Evolutionary conservation across 53 echinoderm and acorn worm species (phyloP), one percentile per base, ranked within the genome.

Genomic region (Holothuria scabra): DNA sequence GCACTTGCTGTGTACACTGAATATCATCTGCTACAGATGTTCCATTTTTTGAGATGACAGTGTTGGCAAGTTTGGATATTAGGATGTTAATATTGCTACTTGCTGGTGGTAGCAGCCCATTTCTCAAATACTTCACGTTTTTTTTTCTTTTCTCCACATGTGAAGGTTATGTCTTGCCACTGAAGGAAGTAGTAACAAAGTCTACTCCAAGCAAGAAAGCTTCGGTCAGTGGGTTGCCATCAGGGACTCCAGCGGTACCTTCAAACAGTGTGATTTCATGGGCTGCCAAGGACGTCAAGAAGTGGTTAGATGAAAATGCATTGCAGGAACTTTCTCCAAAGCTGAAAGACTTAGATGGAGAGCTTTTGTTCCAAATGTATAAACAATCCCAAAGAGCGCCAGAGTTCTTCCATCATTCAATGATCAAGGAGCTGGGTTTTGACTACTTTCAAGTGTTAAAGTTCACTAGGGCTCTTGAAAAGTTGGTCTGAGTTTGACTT

Each of bases 321-420:
- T 37, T 99, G 55, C 44, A 29, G 18, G 86, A 33, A 23, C 69
- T 91, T 24, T 74, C 79, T 9, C 12, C 79, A n/a, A 89, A 85
- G 32, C 76, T 99, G 63, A 41, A 56, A 72, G 76, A 86, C 16
- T 79, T 85, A 23, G 83, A 87, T 58, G 99, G 99, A 20, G 91
- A 94, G 60, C 91, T 90, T 37, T 72, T 99, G 65, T 84, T 89
- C 5, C 92, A 99, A 85, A 92, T 99, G 94, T 76, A 93, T 32
- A 87, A 72, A 72, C 94, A 95, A 81, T 95, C 87, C 28, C 82
- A 88, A 32, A 86, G 88, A 60, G 92, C 94, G 19, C 97, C 97
- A 11, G 94, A 94, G 69, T 97, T 88, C 88, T 97, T 97, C 78
- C 92, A 92, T 84, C 61, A 60, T 26, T 69, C 81, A 10, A 74